Evolutionary conservation across 2,113 vertebrate genomes (phyloP).

Genomic region (Protobothrops flavoviridis): DNA sequence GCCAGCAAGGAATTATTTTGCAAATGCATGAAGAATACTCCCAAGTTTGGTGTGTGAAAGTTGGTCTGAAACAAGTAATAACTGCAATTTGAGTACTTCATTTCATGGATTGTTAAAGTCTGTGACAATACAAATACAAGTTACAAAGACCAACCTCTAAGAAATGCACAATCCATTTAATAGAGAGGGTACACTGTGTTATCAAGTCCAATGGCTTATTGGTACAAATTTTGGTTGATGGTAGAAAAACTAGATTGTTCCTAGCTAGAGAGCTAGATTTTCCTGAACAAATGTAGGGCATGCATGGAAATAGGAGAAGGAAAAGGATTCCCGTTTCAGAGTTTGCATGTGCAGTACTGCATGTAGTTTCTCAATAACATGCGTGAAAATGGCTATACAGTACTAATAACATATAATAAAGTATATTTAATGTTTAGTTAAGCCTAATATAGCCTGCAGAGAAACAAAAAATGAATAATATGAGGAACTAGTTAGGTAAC

Average conservation of each 20-base stretch:
- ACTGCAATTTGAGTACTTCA: background rate
- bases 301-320: background rate
- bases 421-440: background rate
- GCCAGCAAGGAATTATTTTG: background rate
- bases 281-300: background rate
- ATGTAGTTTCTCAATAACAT: background rate
- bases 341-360: background rate
- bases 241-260: background rate
- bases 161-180: constrained; percentile 37
- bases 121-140: constrained; percentile 14
- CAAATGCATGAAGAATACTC: background rate
- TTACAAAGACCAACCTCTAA: constrained; percentile 30
- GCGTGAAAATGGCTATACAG: background rate
- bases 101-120: constrained; percentile 26
- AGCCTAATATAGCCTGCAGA: constrained; percentile 16
- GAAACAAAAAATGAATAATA: constrained; percentile 32
- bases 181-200: background rate
- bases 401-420: background rate
- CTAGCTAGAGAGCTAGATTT: background rate
- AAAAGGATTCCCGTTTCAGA: background rate
- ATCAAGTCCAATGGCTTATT: background rate
- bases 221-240: background rate
- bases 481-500: constrained; percentile 35
- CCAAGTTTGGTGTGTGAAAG: background rate
- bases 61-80: background rate